Evolutionary conservation across 2,113 vertebrate species (phyloP).

Genomic region (Prietella phreatophila): DNA sequence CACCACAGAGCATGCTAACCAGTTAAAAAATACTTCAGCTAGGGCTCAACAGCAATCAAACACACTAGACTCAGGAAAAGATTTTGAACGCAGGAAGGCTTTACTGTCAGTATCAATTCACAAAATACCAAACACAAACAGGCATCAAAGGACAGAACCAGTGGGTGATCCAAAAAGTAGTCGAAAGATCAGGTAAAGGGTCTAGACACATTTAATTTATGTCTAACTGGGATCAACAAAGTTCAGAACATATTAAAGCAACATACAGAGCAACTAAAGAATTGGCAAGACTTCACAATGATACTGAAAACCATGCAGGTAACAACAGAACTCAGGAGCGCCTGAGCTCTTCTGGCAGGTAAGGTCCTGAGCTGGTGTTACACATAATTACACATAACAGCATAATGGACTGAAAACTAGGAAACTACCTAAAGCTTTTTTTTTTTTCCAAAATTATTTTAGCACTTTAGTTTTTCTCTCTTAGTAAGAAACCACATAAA

Average conservation of each 20-base stretch:
- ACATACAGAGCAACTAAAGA: background rate
- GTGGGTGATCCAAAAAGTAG: background rate
- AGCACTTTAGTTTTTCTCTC: background rate
- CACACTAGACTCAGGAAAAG: background rate
- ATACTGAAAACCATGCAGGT: background rate
- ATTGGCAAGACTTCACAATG: background rate
- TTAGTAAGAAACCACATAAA: background rate
- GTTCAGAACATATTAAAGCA: background rate
- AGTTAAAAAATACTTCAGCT: background rate
- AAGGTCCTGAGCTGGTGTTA: background rate
- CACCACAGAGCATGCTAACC: background rate
- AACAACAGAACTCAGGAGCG: background rate
- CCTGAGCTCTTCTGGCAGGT: background rate
- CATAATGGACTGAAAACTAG: background rate
- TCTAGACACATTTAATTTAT: background rate
- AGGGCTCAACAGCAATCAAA: background rate
- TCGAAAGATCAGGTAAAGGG: background rate
- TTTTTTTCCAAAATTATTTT: background rate
- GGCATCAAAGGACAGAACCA: background rate
- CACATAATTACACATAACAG: background rate
- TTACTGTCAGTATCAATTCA: background rate
- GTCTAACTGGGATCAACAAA: background rate
- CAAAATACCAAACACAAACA: background rate
- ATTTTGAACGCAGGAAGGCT: background rate
- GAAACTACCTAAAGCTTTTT: background rate